Evolutionary conservation across 2,113 vertebrate genomes (phyloP).

Genomic region (Ciconia boyciana): DNA sequence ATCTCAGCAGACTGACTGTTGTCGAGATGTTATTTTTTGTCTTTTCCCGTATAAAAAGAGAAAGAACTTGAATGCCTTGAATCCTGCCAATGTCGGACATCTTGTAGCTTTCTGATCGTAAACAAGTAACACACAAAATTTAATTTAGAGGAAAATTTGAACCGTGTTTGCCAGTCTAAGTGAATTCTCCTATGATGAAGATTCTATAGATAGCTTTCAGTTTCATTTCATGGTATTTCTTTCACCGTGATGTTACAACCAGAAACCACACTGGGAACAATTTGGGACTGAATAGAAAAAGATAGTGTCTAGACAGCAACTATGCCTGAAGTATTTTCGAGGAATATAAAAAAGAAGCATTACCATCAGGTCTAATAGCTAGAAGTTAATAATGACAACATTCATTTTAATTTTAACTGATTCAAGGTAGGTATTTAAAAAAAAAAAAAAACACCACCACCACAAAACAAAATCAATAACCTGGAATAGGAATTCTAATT

Average conservation of each 20-base stretch:
- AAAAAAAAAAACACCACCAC: not conserved
- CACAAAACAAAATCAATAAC: not conserved
- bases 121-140: not conserved
- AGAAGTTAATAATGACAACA: not conserved
- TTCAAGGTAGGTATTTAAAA: not conserved
- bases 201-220: not conserved
- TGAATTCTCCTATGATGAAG: not conserved
- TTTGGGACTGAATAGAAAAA: conserved; percentile 23
- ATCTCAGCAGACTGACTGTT: not conserved
- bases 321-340: conserved; percentile 12
- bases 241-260: not conserved
- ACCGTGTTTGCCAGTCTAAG: not conserved
- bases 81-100: not conserved
- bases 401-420: not conserved
- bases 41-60: not conserved
- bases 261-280: conserved; percentile 46
- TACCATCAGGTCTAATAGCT: not conserved
- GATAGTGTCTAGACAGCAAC: conserved; percentile 34
- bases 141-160: not conserved
- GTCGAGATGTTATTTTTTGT: not conserved
- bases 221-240: conserved; percentile 24
- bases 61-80: not conserved
- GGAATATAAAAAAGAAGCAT: not conserved
- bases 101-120: not conserved
- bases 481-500: not conserved